phyloP scores from a whole-genome alignment of 2,797 vertebrate species.

The Pseudochromis fuscus region DNA sequence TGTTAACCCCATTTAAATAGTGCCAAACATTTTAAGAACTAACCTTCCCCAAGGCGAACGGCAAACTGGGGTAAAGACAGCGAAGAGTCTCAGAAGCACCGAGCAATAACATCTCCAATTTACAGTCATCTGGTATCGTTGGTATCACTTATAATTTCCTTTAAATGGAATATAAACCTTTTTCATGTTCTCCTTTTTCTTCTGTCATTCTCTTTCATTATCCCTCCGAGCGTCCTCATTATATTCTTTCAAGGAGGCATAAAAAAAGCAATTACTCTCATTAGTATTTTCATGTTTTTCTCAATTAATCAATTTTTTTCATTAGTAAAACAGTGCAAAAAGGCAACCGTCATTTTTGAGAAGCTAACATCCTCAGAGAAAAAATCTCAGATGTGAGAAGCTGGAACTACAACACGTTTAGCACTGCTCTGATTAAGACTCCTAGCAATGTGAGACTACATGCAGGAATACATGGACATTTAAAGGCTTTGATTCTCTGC shows the following conservation, averaged over 20 bases:
- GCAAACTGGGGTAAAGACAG: constrained; percentile 75
- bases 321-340: not conserved
- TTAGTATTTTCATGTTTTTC: not conserved
- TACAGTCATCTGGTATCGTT: not conserved
- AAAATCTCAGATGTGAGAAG: not conserved
- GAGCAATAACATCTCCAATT: constrained; percentile 10
- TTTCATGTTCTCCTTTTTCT: not conserved
- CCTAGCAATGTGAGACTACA: not conserved
- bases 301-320: too few species aligned
- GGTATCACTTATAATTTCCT: constrained; percentile 1
- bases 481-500: not conserved
- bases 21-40: constrained; percentile 69
- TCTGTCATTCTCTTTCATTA: not conserved
- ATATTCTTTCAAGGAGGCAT: not conserved
- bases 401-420: not conserved
- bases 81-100: constrained; percentile 25
- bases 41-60: constrained; percentile 77
- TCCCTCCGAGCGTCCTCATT: not conserved
- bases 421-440: not conserved
- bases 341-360: not conserved
- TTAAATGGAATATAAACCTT: not conserved
- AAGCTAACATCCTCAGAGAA: not conserved
- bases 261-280: not conserved
- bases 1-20: constrained; percentile 81
- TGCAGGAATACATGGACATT: not conserved